These are phyloP conservation scores for Ibycter americanus DNA, from an alignment of 2,797 vertebrate genomes.

Conservation along the genomic window DNA sequence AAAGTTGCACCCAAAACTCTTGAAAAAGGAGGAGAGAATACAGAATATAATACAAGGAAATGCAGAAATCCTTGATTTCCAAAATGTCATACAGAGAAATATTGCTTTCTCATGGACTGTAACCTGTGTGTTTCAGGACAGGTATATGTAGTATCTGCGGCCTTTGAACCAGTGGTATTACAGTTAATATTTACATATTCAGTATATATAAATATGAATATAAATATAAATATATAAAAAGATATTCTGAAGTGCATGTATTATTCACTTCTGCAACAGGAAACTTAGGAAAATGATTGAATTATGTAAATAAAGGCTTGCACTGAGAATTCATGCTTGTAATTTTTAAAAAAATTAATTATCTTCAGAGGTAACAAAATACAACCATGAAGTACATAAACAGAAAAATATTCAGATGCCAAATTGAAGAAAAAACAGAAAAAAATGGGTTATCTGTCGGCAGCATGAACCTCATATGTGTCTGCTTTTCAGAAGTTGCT, in stretches of 20 bases:
- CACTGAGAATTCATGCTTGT: background rate
- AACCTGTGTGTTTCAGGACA: background rate
- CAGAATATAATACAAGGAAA: background rate
- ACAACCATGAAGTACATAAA: background rate
- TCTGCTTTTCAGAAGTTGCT: background rate
- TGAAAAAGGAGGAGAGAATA: background rate
- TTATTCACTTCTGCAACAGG: background rate
- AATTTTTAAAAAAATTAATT: background rate
- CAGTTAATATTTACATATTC: background rate
- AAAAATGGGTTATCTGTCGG: background rate
- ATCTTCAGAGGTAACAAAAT: background rate
- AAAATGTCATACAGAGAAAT: background rate
- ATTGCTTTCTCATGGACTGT: accelerated
- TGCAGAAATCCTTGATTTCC: background rate
- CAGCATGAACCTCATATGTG: background rate
- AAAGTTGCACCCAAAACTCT: background rate
- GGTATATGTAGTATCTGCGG: background rate
- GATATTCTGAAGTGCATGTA: background rate
- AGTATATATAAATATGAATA: background rate
- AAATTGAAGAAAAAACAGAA: background rate
- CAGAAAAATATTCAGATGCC: background rate
- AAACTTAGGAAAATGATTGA: background rate
- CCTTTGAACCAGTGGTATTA: background rate
- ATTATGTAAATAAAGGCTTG: background rate
- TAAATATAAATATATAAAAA: too few relatives aligned